Base-by-base conservation (phyloP, 2,113 vertebrate species). In the Channa maculata region DNA sequence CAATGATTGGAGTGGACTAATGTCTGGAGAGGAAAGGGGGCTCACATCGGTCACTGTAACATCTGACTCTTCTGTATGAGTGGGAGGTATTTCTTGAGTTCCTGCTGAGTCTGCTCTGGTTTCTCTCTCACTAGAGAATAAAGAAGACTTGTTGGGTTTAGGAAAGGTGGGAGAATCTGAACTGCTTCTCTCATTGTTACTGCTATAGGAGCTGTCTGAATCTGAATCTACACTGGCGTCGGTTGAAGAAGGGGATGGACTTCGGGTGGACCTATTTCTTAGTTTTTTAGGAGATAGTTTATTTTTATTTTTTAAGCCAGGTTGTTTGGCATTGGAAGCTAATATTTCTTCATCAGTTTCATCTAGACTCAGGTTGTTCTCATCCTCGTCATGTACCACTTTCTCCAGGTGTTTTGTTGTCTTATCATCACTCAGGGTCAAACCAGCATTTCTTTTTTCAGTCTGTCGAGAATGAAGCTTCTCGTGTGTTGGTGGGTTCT, bases 31-130 rank as follows among this genome's bases (percentile, higher is more conserved):
- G 36, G 96, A 97, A 10, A 96, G 89, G 53, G 96, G 96, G 36
- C 95, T 98, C 51, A 97, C 96, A 0, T 98, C 95, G 12, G 97
- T 98, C 74, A 96, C 95, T 0, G 95, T 95, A 50, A 96, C 95
- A 80, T 97, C 96, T 3, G 95, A 96, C 33, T 96, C 95, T 15
- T 92, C 73, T 64, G 79, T 92, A 5, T 68, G 15, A 14, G 75
- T 41, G 61, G 79, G 80, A 45, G 81, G 52, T 44, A 88, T 84
- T 72, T 85, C 74, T 77, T 43, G 79, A 11, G 64, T 58, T 36
- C 79, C 76, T 75, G 92, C 91, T 38, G 89, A 82, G 38, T 75
- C 65, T 51, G 73, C 73, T 15, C 73, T 87, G 55, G 74, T 86
- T 65, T 85, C 90, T 70, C 90, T 68, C n/a, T 5, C 88, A 79